Evolutionary conservation across 2,113 vertebrate genomes (phyloP).

Genomic region (Mungos mungo): DNA sequence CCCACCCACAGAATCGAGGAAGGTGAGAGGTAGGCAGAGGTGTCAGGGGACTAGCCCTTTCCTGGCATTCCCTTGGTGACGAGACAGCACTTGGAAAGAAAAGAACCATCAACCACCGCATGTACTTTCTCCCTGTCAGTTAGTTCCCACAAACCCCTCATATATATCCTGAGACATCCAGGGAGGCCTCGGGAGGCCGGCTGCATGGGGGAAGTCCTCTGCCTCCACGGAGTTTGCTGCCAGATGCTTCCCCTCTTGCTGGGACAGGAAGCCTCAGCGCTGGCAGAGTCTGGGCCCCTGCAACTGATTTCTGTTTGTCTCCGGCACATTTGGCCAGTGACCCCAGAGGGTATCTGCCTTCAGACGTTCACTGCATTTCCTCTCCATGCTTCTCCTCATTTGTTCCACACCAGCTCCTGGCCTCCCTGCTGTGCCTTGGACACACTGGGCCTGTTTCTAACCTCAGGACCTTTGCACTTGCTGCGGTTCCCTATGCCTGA

Average conservation of each 20-base stretch:
- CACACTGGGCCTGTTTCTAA: not conserved
- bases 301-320: not conserved
- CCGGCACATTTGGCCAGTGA: not conserved
- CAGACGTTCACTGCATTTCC: not conserved
- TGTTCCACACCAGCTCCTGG: not conserved
- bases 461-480: not conserved
- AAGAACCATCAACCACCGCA: fast-evolving
- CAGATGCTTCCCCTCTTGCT: not conserved
- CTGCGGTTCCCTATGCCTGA: not conserved
- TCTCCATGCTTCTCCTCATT: not conserved
- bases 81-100: not conserved
- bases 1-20: not conserved
- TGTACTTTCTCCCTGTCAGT: not conserved
- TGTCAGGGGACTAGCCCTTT: not conserved
- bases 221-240: not conserved
- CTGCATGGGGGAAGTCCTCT: not conserved
- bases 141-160: not conserved
- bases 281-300: not conserved
- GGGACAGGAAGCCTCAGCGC: not conserved
- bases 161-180: not conserved
- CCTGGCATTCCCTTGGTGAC: not conserved
- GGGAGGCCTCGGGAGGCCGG: not conserved
- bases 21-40: not conserved
- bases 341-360: not conserved
- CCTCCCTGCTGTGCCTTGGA: not conserved